Conservation (phyloP, 1,140 invertebrate species). For the Pogonus chalceus region DNA sequence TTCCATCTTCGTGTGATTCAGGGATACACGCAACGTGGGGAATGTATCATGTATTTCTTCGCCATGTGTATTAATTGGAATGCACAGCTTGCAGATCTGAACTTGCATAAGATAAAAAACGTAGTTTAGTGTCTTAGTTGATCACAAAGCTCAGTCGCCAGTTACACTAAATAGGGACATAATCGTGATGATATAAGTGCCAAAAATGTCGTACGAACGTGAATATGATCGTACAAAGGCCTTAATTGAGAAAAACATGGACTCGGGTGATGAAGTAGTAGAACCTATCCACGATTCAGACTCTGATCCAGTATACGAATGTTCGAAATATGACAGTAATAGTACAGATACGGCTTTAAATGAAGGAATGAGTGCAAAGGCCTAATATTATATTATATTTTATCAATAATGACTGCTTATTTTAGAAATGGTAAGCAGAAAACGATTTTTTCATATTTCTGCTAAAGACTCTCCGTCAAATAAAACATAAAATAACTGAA, state of each 20-base stretch:
- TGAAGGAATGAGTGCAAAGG: background rate
- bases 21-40: too few species aligned
- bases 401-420: background rate
- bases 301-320: background rate
- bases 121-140: too few species aligned
- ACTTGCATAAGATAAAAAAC: too few species aligned
- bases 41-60: too few species aligned
- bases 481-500: too few species aligned
- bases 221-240: background rate
- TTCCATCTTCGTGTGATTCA: too few species aligned
- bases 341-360: background rate
- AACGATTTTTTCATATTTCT: background rate
- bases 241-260: background rate
- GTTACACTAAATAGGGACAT: too few species aligned
- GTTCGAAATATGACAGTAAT: background rate
- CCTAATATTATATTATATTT: background rate
- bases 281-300: background rate
- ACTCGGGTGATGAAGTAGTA: background rate
- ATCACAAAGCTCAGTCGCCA: too few species aligned
- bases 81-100: too few species aligned
- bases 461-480: background rate
- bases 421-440: background rate
- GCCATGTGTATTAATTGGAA: too few species aligned
- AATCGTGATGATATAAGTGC: too few species aligned
- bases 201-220: background rate